Evolutionary conservation across 2,113 vertebrate genomes (phyloP), one percentile per base, ranked within the genome.

Genomic region (Callithrix jacchus): DNA sequence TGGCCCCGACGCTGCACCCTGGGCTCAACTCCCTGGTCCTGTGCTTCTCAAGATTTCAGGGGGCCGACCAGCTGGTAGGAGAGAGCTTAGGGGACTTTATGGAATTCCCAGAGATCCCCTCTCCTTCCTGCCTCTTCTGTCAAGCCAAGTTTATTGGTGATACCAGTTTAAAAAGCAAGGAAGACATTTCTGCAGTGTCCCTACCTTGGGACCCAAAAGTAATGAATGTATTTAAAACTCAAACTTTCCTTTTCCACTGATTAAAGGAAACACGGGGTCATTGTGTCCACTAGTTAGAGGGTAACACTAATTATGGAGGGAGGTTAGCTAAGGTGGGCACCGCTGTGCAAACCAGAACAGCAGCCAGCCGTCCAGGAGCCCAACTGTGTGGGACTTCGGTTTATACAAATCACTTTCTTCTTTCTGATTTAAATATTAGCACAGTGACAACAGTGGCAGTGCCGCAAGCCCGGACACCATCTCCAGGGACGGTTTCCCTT

Each of bases 61-160:
- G 45, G 20, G 42, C 47, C 18, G 17, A 4, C 17, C 1, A 5
- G 54, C 74, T 89, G n/a, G 1, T 54, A 82, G 37, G 37, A 85
- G 35, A 47, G 20, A 66, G 37, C 9, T 85, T 86, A 35, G 49
- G 89, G 56, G n/a, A 87, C 42, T 95, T 87, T 87, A 64, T 89
- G 93, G 94, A 93, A 71, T 96, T 82, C 83, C 89, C 93, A 21
- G 93, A 91, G 56, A 54, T 96, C 89, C 91, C 82, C 61, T 70
- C 12, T 21, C 27, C 73, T 94, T 95, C 45, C 73, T 49, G 66
- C 40, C 25, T 83, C 25, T n/a, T 54, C 83, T 47, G 40, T 76
- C 70, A 61, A 81, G 93, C 52, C 79, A 79, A 91, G 61, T 81
- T 92, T 76, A 11, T 80, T 42, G n/a, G 14, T 70, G 49, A 35